Evolutionary conservation across 2,888 invertebrate species (phyloP), one percentile per base, ranked within the genome.

Genomic region (Diaprepes abbreviatus): DNA sequence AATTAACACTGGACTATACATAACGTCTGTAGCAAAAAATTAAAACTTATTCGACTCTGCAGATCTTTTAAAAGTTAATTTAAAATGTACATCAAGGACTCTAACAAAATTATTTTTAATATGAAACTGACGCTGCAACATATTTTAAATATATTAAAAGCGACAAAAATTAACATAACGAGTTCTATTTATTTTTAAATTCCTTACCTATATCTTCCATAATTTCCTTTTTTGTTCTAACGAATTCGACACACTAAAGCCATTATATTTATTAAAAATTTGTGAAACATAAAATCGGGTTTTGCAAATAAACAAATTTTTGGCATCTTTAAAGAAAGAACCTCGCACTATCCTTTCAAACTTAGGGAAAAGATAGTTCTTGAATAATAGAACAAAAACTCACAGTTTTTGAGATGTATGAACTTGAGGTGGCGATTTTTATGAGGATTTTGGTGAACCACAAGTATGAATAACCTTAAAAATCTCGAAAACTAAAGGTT

Each of bases 11-110:
- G 36, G 36, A 71, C 54, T 73, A 60, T 62, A 74, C 63, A 65
- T 72, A 63, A 59, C 58, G 65, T 38, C 57, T 62, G 58, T 65
- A 74, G 63, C 62, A 70, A 67, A 63, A 38, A 55, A 52, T 70
- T 48, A 50, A 43, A 48, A 67, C 38, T 66, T 72, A 72, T 71
- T 73, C 69, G 69, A 71, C 55, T 48, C 60, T 40, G 65, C 73
- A 70, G 70, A 68, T 73, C 70, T 71, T 28, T 69, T 72, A 62
- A 45, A 48, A 33, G 48, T 5, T 35, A 19, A 55, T 45, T 67
- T 21, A 55, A 62, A 54, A 62, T 60, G 33, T 66, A 66, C 60
- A 57, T 21, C 12, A 60, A 59, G 36, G 60, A 54, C 24, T 50
- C n/a, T 54, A 58, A 58, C 48, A 31, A 31, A 4, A 58, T 14